phyloP scores from a whole-genome alignment of 64 coral and sea anemone genomes.

The Montipora efflorescens region DNA sequence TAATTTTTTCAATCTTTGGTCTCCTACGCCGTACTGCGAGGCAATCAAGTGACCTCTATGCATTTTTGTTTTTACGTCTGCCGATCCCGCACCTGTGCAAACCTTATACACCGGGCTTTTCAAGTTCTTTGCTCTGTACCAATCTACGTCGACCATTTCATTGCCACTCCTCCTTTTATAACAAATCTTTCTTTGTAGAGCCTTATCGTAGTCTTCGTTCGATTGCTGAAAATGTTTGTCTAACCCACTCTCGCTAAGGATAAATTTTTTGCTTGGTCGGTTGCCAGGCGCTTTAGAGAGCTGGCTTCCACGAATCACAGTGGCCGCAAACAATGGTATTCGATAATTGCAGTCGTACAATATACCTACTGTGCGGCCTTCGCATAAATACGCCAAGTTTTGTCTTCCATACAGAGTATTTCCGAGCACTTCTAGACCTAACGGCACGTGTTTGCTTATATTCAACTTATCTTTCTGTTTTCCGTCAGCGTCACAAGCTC shows the following conservation, averaged over 20 bases:
- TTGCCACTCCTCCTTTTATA: neutral
- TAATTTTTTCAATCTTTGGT: neutral
- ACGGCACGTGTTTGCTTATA: neutral
- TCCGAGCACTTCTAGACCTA: neutral
- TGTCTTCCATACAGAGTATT: neutral
- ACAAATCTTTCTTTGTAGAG: neutral
- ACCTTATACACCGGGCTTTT: neutral
- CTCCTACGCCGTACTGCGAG: neutral
- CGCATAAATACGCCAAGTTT: slow-evolving; percentile 16
- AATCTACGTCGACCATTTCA: neutral
- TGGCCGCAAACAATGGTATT: slow-evolving; percentile 33
- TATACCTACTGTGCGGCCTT: neutral
- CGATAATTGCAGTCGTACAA: neutral
- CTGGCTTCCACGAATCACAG: neutral
- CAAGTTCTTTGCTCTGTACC: neutral
- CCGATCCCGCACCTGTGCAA: neutral
- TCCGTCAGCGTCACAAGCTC: neutral
- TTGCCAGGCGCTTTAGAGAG: neutral
- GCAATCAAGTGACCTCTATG: slow-evolving; percentile 15
- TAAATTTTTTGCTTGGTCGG: neutral
- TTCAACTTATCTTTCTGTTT: neutral
- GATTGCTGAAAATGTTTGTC: neutral
- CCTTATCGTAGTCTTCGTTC: neutral
- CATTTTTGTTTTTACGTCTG: neutral
- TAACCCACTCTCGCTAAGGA: neutral